These are phyloP conservation scores for Heliconius sara DNA, from an alignment of 2,888 invertebrate genomes.

Conservation along the genomic window DNA sequence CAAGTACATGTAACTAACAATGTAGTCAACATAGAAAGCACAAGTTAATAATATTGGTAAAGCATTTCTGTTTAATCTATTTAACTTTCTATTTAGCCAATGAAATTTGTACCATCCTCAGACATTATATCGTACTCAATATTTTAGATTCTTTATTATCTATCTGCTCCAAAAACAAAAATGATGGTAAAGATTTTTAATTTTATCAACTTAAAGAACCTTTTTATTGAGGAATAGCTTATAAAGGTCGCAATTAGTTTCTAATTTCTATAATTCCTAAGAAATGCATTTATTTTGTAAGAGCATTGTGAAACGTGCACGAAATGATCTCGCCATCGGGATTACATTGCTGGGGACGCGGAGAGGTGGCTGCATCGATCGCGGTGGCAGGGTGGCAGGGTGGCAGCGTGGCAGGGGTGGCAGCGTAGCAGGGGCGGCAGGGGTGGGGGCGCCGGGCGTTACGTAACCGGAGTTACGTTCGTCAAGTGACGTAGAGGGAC, in stretches of 20 bases:
- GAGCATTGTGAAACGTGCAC: constrained; percentile 8
- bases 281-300: neutral
- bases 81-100: too few species aligned
- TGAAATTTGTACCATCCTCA: too few species aligned
- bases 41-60: too few species aligned
- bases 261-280: neutral
- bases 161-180: too few species aligned
- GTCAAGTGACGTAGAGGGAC: constrained; percentile 56
- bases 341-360: constrained; percentile 45
- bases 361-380: constrained; percentile 61
- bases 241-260: neutral
- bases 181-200: too few species aligned
- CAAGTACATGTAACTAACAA: neutral
- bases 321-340: constrained; percentile 36
- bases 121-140: too few species aligned
- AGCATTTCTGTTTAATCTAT: too few species aligned
- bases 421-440: constrained; percentile 48
- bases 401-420: constrained; percentile 51
- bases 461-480: constrained; percentile 51
- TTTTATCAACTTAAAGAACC: too few species aligned
- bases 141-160: too few species aligned
- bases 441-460: constrained; percentile 28
- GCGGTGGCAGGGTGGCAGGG: constrained; percentile 52
- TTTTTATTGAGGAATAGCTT: neutral
- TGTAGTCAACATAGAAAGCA: neutral